Percentiles rank a stretch among this genome's conserved stretches.
Conservation (phyloP, 2,888 invertebrate genomes). For the Conops quadrifasciatus region DNA sequence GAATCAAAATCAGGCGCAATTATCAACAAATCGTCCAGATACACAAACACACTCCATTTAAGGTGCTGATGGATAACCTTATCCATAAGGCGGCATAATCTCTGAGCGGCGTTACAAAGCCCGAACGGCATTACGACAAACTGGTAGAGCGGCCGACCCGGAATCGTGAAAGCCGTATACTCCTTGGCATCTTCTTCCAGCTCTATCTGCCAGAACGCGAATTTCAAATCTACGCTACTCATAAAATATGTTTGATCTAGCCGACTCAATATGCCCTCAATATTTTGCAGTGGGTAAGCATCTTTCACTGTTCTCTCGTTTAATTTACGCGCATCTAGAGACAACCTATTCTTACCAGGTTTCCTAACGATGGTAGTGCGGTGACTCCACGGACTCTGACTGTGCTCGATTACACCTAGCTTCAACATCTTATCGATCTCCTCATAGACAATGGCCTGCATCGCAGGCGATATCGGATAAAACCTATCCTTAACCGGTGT, state of each 20-base stretch:
- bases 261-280: too few relatives aligned
- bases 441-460: not conserved
- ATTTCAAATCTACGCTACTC: conserved; percentile 43
- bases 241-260: conserved; percentile 48
- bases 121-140: conserved; percentile 40
- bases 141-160: conserved; percentile 33
- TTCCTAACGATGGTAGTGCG: conserved; percentile 42
- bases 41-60: conserved; percentile 31
- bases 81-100: conserved; percentile 43
- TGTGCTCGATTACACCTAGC: conserved; percentile 49
- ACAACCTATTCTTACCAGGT: conserved; percentile 1
- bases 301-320: too few relatives aligned
- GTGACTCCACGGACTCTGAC: conserved; percentile 49
- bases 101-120: conserved; percentile 37
- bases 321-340: conserved; percentile 38
- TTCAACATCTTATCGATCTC: conserved; percentile 44
- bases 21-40: conserved; percentile 2
- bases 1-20: too few relatives aligned
- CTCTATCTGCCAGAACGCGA: conserved; percentile 41
- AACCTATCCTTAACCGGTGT: conserved; percentile 38
- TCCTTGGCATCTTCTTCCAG: conserved; percentile 28
- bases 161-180: conserved; percentile 31
- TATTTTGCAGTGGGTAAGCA: too few relatives aligned
- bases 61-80: conserved; percentile 31
- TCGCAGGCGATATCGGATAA: conserved; percentile 35